Conservation (phyloP, 2,888 invertebrate species). For the Sericinus montela region DNA sequence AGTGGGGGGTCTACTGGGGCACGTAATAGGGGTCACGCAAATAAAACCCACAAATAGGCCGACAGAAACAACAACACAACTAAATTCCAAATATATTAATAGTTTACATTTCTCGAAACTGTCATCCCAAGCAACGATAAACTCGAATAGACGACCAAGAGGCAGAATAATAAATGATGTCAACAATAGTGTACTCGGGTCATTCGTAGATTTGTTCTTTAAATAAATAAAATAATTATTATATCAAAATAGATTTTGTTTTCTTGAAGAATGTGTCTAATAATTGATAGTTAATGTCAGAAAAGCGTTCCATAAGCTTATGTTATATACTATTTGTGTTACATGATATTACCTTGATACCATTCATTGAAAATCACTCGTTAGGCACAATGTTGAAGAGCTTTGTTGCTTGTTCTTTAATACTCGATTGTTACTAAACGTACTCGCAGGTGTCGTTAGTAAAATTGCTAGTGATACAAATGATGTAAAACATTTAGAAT, state of each 20-base stretch:
- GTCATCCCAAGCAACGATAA: slow-evolving; percentile 24
- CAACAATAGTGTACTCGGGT: slow-evolving; percentile 46
- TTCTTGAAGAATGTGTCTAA: slow-evolving; percentile 2
- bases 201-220: slow-evolving; percentile 62
- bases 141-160: slow-evolving; percentile 24
- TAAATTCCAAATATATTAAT: slow-evolving; percentile 23
- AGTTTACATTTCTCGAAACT: slow-evolving; percentile 21
- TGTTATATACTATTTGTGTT: not conserved
- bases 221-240: slow-evolving; percentile 47
- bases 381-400: too few species aligned
- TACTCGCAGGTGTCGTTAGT: too few species aligned
- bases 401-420: too few species aligned
- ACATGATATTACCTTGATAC: too few species aligned
- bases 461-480: too few species aligned
- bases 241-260: slow-evolving; percentile 9
- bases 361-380: too few species aligned
- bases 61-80: slow-evolving; percentile 22
- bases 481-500: slow-evolving; percentile 19
- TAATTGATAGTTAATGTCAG: not conserved
- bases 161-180: slow-evolving; percentile 35
- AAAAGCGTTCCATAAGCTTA: slow-evolving; percentile 1
- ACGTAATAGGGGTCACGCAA: slow-evolving; percentile 52
- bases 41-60: slow-evolving; percentile 36
- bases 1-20: slow-evolving; percentile 52
- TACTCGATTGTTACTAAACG: too few species aligned